Evolutionary conservation across 2,113 vertebrate genomes (phyloP).

Genomic region (Periophthalmodon schlosseri): DNA sequence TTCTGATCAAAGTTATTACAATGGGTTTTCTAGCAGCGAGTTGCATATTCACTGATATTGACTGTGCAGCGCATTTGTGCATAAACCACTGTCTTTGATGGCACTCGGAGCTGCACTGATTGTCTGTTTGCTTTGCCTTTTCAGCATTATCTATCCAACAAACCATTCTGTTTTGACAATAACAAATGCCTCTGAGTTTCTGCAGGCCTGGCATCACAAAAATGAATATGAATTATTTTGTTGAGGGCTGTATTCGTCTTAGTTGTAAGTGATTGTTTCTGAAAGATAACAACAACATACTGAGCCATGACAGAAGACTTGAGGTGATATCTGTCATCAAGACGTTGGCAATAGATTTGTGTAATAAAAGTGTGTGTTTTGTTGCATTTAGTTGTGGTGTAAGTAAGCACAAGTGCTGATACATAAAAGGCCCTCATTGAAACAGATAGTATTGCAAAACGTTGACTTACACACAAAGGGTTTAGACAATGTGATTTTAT

Average conservation of each 20-base stretch:
- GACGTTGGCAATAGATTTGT: conserved; percentile 21
- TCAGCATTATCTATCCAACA: conserved; percentile 52
- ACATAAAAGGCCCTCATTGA: background rate
- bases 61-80: conserved; percentile 11
- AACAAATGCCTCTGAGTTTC: conserved; percentile 47
- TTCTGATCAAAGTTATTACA: conserved; percentile 1
- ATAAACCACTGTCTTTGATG: conserved; percentile 16
- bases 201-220: conserved; percentile 22
- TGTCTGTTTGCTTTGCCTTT: conserved; percentile 31
- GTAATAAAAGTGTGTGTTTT: conserved; percentile 5
- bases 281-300: conserved; percentile 26
- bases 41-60: conserved; percentile 20
- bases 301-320: conserved; percentile 24
- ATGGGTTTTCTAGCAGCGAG: conserved; percentile 1
- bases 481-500: too few relatives aligned
- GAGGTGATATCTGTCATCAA: conserved; percentile 17
- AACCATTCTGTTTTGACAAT: conserved; percentile 49
- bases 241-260: conserved; percentile 41
- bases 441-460: background rate
- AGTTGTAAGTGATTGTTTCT: conserved; percentile 19
- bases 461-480: background rate
- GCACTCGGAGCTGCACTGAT: conserved; percentile 14
- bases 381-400: background rate
- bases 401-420: background rate
- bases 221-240: background rate